Conservation (phyloP, 1,140 invertebrate genomes). For the Helicoverpa armigera region DNA sequence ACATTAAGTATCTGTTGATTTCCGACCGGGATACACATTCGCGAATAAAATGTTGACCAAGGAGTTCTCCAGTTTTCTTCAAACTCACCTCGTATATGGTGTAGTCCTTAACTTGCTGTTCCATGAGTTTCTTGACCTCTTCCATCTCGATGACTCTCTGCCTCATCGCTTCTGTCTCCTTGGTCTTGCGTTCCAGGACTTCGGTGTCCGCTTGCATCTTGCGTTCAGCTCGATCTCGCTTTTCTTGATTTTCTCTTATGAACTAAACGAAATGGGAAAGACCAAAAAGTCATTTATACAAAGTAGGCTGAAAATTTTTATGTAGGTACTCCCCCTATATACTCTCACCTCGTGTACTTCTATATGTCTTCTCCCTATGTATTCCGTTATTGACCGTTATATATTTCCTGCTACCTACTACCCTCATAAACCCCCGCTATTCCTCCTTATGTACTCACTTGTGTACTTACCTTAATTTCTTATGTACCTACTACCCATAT, state of each 20-base stretch:
- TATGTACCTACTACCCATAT: too few relatives aligned
- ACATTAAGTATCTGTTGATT: too few relatives aligned
- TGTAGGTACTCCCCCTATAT: too few relatives aligned
- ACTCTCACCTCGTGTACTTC: too few relatives aligned
- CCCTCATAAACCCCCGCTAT: too few relatives aligned
- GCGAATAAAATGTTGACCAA: too few relatives aligned
- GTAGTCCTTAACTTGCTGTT: slow-evolving; percentile 85
- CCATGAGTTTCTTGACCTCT: slow-evolving; percentile 84
- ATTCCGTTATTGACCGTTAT: too few relatives aligned
- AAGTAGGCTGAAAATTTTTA: background rate
- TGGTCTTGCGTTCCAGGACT: slow-evolving; percentile 74
- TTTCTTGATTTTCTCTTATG: slow-evolving; percentile 87
- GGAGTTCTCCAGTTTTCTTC: background rate
- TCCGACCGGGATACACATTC: too few relatives aligned
- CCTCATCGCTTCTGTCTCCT: slow-evolving; percentile 78
- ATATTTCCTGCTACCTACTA: too few relatives aligned
- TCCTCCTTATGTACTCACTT: too few relatives aligned
- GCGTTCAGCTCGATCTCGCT: slow-evolving; percentile 85
- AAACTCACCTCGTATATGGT: slow-evolving; percentile 84
- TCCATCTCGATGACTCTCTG: slow-evolving; percentile 82
- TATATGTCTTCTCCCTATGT: too few relatives aligned
- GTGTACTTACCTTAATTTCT: too few relatives aligned
- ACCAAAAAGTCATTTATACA: background rate
- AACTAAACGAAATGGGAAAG: slow-evolving; percentile 69
- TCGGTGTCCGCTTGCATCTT: slow-evolving; percentile 86